Base-by-base conservation (phyloP, 1,140 invertebrate species). In the Pinna nobilis region DNA sequence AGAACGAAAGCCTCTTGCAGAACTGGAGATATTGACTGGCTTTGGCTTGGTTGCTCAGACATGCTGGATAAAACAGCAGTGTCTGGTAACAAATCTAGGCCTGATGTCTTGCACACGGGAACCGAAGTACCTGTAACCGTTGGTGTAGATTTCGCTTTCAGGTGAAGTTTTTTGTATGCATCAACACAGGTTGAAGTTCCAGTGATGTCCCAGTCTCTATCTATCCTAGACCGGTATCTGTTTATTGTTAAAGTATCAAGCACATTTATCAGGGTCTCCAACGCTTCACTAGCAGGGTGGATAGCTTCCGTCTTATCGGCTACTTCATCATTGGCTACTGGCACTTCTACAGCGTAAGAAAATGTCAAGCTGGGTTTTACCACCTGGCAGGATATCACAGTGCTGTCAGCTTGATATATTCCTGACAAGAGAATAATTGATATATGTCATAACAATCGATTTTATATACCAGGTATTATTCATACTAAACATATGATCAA, bases 111-210 rank as follows among this genome's bases (percentile, higher is more conserved):
- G 5, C 20, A 7, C 25, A n/a, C 3, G 7, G 18, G 28, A 33
- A n/a, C 9, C 13, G 20, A 13, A 44, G 32, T 30, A 28, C 23
- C 18, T 6, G 25, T 9, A 51, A 25, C 60, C 50, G 30, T 63
- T 68, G 3, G 53, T 33, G 33, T 67, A n/a, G n/a, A n/a, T 57
- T 61, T 37, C 33, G 51, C 61, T 60, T 67, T 67, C 13, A 25
- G 47, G 23, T 41, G 28, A 35, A 74, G 33, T 59, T 66, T 67
- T 57, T 74, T 67, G 49, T 64, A 75, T 11, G 67, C 50, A 57
- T 75, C 73, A 65, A 69, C 64, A 33, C 73, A 61, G 23, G 65
- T 65, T 55, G 73, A 69, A n/a, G 23, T 15, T 25, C 59, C 73
- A 32, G 55, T 59, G 11, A 64, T 5, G 49, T 74, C 72, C 68